Percentiles rank a stretch among this genome's conserved stretches.
phyloP scores from a whole-genome alignment of 2,888 invertebrate species.

The Drosophila tripunctata region DNA sequence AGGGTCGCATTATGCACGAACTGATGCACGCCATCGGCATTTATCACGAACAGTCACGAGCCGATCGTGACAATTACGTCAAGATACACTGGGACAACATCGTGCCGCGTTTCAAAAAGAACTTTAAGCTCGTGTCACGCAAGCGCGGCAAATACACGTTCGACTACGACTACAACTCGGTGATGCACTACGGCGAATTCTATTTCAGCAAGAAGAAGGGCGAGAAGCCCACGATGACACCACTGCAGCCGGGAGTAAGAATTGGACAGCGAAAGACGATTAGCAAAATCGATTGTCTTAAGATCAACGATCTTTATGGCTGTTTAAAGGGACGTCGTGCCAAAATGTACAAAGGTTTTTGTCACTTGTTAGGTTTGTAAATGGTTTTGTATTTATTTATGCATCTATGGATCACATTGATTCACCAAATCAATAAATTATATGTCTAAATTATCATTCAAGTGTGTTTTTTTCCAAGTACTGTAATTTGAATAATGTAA shows the following conservation, averaged over 20 bases:
- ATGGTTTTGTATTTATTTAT: slow-evolving; percentile 22
- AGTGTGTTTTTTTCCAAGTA: neutral
- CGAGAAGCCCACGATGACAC: slow-evolving; percentile 87
- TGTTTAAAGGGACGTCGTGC: slow-evolving; percentile 84
- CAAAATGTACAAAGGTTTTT: slow-evolving; percentile 82
- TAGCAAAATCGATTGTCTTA: slow-evolving; percentile 88
- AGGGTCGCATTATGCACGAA: slow-evolving; percentile 92
- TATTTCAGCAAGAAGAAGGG: slow-evolving; percentile 88
- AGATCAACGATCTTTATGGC: slow-evolving; percentile 88
- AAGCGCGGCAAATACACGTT: slow-evolving; percentile 88
- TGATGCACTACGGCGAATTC: slow-evolving; percentile 91
- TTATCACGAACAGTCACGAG: slow-evolving; percentile 91
- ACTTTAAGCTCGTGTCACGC: slow-evolving; percentile 88
- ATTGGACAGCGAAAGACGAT: slow-evolving; percentile 88
- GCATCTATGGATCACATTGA: slow-evolving; percentile 82
- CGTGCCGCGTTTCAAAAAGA: slow-evolving; percentile 86
- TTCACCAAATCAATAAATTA: slow-evolving; percentile 58
- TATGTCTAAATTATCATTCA: neutral
- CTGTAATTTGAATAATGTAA: too few species aligned
- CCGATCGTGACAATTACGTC: slow-evolving; percentile 87
- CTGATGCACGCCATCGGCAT: slow-evolving; percentile 92
- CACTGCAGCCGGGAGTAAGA: slow-evolving; percentile 85
- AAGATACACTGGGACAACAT: slow-evolving; percentile 88
- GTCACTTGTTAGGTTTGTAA: slow-evolving; percentile 80
- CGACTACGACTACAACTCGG: slow-evolving; percentile 91